Evolutionary conservation across 2,113 vertebrate species (phyloP), one percentile per base, ranked within the genome.

Genomic region (Syngnathoides biaculeatus): DNA sequence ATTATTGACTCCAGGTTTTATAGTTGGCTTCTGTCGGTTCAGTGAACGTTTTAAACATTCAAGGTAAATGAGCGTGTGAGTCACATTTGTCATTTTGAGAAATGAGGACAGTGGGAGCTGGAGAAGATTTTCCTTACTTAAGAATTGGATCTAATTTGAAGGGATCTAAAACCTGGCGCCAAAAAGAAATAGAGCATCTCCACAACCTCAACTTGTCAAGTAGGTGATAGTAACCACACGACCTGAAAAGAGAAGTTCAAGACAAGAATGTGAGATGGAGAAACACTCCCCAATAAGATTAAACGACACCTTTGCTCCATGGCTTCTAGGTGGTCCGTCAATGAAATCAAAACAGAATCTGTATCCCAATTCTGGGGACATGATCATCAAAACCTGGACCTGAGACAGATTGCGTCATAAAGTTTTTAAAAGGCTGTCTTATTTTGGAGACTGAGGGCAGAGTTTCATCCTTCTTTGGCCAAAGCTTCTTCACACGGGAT

Each of bases 1-100:
- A 68, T 84, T 88, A 87, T 86, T 85, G 64, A 84, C 56, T 83
- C 75, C 87, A 87, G 78, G 78, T 81, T 83, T 82, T 68, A 48
- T 43, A 40, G 63, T 78, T 86, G 82, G 83, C 60, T 67, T 65
- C 68, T 78, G 66, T 84, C 64, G 71, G 69, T 71, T 74, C 43
- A 55, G 72, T 0, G 19, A 71, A 74, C 12, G 60, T 42, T 81
- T 64, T 47, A 66, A 80, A 73, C 68, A 74, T 71, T 76, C 69
- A 59, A 48, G 45, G 35, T 72, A 68, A 86, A 75, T 75, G 68
- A 79, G 59, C 40, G 42, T 27, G 42, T 27, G 38, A 74, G 70
- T 56, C 70, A 72, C 64, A 55, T 72, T 59, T 56, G 52, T 74
- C 66, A 70, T 13, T 39, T 62, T 62, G 35, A 67, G 69, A 20